These are phyloP conservation scores for Nomada lathburiana DNA, from an alignment of 2,888 invertebrate species.

Conservation along the genomic window DNA sequence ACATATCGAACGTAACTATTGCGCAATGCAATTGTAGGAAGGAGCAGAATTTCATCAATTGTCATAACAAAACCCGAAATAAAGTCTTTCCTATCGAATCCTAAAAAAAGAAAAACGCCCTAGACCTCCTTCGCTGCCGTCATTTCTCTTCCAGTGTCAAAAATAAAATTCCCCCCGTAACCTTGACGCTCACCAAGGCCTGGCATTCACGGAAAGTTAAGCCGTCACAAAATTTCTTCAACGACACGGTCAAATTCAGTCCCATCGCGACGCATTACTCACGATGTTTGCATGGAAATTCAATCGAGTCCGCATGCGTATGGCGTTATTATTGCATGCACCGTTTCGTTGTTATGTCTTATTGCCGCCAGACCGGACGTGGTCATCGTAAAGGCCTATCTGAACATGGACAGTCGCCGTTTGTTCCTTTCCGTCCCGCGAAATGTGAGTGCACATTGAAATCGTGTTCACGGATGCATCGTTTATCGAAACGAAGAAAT, in stretches of 20 bases:
- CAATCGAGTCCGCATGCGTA: constrained; percentile 22
- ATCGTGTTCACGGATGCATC: constrained; percentile 30
- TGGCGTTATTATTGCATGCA: constrained; percentile 54
- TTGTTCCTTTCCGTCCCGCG: constrained; percentile 10
- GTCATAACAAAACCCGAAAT: background rate
- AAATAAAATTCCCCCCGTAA: constrained; percentile 26
- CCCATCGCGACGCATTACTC: constrained; percentile 25
- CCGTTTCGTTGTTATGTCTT: constrained; percentile 61
- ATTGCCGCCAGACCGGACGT: constrained; percentile 41
- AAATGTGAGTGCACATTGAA: constrained; percentile 49
- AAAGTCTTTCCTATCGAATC: background rate
- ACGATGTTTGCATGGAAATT: constrained; percentile 42
- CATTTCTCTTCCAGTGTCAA: background rate
- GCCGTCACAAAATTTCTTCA: constrained; percentile 9
- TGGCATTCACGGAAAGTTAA: constrained; percentile 15
- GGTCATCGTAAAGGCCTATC: constrained; percentile 48
- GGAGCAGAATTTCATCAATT: background rate
- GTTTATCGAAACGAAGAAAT: constrained; percentile 44
- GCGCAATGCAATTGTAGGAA: too few species aligned
- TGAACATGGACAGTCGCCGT: constrained; percentile 6
- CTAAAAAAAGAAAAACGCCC: background rate
- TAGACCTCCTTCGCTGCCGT: constrained; percentile 9
- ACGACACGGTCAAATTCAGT: background rate
- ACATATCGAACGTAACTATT: background rate
- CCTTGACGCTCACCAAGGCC: background rate